Base-by-base conservation (phyloP, 2,888 invertebrate species). In the Zhuqinia jingwanae region DNA sequence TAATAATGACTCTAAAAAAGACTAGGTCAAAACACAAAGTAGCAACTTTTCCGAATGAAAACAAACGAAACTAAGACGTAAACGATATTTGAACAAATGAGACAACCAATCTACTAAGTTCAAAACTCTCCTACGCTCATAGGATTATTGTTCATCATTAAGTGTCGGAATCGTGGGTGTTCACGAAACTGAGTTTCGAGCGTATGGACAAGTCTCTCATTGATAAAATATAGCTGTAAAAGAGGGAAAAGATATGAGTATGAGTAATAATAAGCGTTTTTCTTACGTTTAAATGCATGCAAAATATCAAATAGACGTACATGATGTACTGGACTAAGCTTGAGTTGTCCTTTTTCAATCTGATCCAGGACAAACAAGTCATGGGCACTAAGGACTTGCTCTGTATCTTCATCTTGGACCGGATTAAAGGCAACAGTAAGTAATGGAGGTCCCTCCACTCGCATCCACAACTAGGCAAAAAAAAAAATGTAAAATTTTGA, bases 321-420 rank as follows among this genome's bases (percentile, higher is more conserved):
- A 58, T 88, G 76, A 70, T 90, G 90, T 56, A 76, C 60, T n/a
- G 89, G 88, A 42, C 86, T 89, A 11, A 90, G 87, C 25, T 88
- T 89, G 5, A 90, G 75, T 50, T 88, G 89, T 22, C 88, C 88
- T 56, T 86, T 85, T 10, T 90, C 89, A 87, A 90, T 90, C 30
- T 90, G 88, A 0, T 90, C 89, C 53, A 90, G 53, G 13, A 90
- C 78, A 36, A 73, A 65, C 17, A 87, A 60, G 58, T 90, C 90
- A 6, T 89, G 70, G 5, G 68, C 45, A 6, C 87, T 77, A 8
- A 90, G 65, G 2, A 17, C 58, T 13, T 84, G 85, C 50, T 50
- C 70, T 2, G 80, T 56, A 2, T 50, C 70, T 30, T 90, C 90
- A 2, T 86, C 83, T 5, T 83, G 80, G 3, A 81, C 84, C 15